Evolutionary conservation across 2,113 vertebrate species (phyloP), one percentile per base, ranked within the genome.

Genomic region (Microcebus ravelobensis): DNA sequence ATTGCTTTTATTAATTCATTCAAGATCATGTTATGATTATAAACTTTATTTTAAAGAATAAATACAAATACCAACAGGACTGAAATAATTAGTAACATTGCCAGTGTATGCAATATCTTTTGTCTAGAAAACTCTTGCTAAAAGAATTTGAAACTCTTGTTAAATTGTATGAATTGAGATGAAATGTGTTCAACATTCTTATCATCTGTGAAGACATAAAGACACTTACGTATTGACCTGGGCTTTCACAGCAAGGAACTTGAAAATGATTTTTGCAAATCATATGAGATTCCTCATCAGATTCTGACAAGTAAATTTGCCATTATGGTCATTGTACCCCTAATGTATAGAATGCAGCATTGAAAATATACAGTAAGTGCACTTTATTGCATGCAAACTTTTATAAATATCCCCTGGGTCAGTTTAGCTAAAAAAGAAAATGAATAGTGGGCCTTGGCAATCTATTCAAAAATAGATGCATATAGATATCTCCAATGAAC

Each of bases 31-130:
- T 65, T 67, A 82, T 61, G 20, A 57, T 94, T 39, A 42, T 42
- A 95, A 87, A 82, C 23, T 81, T 81, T 61, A 68, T 91, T 89
- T 94, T 80, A 82, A 97, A 82, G 34, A 73, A 86, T 88, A 88
- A 89, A 55, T 77, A 45, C 29, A 73, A 84, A 91, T 9, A 15
- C 67, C 34, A 63, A 48, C 3, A 50, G 89, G 55, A 52, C 73
- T 67, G 39, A 90, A 73, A 92, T 86, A 79, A 90, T 67, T 91
- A 95, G 59, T 50, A 50, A 31, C 74, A 34, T 94, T 94, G 76
- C 12, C 80, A 89, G 1, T 21, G 7, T 52, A 27, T 1, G 29
- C 31, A 79, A 25, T 59, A 74, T 55, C 73, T 84, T 25, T 93
- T 67, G 15, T 39, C 42, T 52, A 45, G 36, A 48, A 83, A 95